Evolutionary conservation across 2,113 vertebrate genomes (phyloP), one percentile per base, ranked within the genome.

Genomic region (Oryzias curvinotus): DNA sequence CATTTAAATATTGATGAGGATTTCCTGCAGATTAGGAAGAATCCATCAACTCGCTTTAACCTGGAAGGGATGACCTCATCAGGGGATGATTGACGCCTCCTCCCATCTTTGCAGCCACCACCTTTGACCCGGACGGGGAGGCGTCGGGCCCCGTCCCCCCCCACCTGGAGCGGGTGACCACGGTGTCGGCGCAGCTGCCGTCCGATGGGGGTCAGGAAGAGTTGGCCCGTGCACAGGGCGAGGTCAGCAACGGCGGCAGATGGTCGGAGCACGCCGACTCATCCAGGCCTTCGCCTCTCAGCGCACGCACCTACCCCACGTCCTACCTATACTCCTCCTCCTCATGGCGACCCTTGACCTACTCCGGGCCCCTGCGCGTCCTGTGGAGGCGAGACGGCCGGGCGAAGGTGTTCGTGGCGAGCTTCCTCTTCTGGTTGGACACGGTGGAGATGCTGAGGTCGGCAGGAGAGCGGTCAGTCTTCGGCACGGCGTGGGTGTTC

Each of bases 401-500:
- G 18, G 77, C 90, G 0, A 86, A 93, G 57, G 41, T 90, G 18
- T 84, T 94, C 59, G 68, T 90, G 42, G 72, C 87, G 23, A 77
- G 82, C 58, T 94, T 95, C 46, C 14, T 93, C 52, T 85, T 89
- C 71, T 95, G 94, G 94, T 68, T 92, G 0, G 94, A 95, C 83
- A 93, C 93, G 0, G 77, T 88, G 48, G 94, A 95, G 67, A 86
- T 95, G 90, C 49, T 95, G 23, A 85, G 94, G 15, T 87, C 92
- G 26, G 88, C 84, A 0, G 90, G 91, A 16, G 62, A 85, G 16
- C 62, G 68, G 0, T 0, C 2, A 0, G 70, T 95, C 62, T 93
- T 88, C 79, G 85, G 52, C 63, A 92, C 93, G 0, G 65, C 6
- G 50, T 95, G 94, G 94, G 52, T 92, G 17, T 93, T 92, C 52